Evolutionary conservation across 92 coral and sea anemone species (phyloP).

Genomic region (Pocillopora meandrina): DNA sequence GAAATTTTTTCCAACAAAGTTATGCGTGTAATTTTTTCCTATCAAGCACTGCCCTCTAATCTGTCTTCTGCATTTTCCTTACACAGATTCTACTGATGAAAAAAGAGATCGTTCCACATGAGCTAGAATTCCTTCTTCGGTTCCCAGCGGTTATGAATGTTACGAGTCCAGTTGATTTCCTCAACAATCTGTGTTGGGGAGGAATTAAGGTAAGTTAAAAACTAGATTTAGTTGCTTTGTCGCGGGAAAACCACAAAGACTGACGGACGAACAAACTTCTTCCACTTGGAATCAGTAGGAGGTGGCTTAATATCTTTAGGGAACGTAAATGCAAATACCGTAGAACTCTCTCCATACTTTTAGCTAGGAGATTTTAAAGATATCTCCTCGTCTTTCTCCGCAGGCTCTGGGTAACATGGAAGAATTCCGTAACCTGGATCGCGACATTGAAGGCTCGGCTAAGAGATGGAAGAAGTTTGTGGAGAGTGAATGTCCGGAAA

Average conservation of each 20-base stretch:
- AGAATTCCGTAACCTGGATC: constrained; percentile 97
- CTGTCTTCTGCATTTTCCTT: neutral
- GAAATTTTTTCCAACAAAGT: neutral
- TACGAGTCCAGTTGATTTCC: constrained; percentile 96
- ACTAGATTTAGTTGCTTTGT: neutral
- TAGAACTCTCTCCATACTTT: neutral
- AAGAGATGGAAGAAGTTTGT: constrained; percentile 99
- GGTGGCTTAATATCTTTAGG: neutral
- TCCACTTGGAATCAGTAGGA: too few relatives aligned
- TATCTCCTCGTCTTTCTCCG: neutral
- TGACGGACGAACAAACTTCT: neutral
- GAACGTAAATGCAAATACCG: neutral
- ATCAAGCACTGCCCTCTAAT: neutral
- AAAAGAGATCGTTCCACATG: constrained; percentile 92
- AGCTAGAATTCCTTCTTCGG: constrained; percentile 94
- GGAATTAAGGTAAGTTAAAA: constrained; percentile 83
- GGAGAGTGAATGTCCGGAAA: constrained; percentile 99
- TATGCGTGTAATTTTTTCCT: neutral
- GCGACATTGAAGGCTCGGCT: constrained; percentile 99
- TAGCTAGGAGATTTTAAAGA: neutral
- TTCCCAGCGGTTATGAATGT: constrained; percentile 99
- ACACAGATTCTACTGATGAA: constrained; percentile 90
- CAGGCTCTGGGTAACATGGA: constrained; percentile 94
- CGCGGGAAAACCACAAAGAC: neutral
- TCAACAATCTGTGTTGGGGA: constrained; percentile 96